phyloP scores from a whole-genome alignment of 2,797 vertebrate species.

The Tamandua tetradactyla region DNA sequence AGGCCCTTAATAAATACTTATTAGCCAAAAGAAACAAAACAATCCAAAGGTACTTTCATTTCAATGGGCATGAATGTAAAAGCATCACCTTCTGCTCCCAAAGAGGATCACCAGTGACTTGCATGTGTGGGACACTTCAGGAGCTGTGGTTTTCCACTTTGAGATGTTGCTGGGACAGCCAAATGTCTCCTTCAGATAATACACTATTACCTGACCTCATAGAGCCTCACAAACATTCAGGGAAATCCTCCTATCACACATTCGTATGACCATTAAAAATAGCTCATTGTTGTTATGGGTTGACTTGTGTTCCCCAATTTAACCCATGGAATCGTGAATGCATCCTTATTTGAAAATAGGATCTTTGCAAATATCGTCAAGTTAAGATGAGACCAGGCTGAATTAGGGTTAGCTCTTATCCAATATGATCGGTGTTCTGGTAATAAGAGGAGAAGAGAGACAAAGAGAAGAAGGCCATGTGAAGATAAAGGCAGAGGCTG shows the following conservation, averaged over 20 bases:
- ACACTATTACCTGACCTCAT: not conserved
- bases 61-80: not conserved
- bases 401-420: too few species aligned
- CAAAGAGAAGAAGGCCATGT: too few species aligned
- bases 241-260: not conserved
- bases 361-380: too few species aligned
- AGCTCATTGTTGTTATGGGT: not conserved
- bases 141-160: not conserved
- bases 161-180: not conserved
- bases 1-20: not conserved
- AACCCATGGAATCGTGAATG: too few species aligned
- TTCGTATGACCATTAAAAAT: not conserved
- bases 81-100: not conserved
- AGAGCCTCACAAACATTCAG: not conserved
- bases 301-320: too few species aligned
- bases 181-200: not conserved
- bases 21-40: not conserved
- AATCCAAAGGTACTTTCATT: not conserved
- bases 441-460: too few species aligned
- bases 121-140: not conserved
- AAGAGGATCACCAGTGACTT: not conserved
- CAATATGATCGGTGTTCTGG: too few species aligned
- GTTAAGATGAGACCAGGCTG: too few species aligned
- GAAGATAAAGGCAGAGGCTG: too few species aligned
- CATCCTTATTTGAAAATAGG: too few species aligned